Evolutionary conservation across 2,797 vertebrate genomes (phyloP), one percentile per base, ranked within the genome.

Genomic region (Oryzias dopingdopingensis): DNA sequence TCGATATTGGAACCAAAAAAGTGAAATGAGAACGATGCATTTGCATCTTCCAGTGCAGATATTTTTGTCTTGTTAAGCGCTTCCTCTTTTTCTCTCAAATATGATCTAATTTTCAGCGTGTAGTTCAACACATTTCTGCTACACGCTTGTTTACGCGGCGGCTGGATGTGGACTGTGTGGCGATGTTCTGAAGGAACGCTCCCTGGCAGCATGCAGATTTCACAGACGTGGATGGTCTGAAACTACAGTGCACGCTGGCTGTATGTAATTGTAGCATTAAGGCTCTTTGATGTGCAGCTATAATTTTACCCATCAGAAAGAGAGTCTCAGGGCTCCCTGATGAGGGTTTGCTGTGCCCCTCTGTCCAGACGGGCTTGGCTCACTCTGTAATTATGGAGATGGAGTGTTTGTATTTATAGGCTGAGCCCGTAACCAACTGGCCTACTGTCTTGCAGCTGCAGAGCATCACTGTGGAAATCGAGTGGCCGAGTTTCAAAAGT

Each of bases 401-500:
- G 89, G 91, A 88, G 90, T 94, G 95, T 96, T 95, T 95, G 93
- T 94, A 94, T 95, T 95, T 95, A 94, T 94, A 95, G 93, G 87
- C 90, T 90, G 89, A 94, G 91, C 90, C 94, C 94, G 90, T 93
- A 95, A 89, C 83, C 79, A 91, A 84, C 92, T 93, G 93, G 91
- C 92, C 93, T 90, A 81, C 86, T 77, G 52, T 83, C 73, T 77
- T 83, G 85, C 94, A 94, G 93, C 94, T 95, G 94, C 93, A 93
- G 93, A 89, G 83, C 91, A 95, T 94, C 93, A 91, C 80, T 81
- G 84, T 90, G 84, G 89, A 84, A 91, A 91, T 90, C 87, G 91
- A 93, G 90, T 89, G 83, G 68, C 77, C 32, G 42, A 81, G 78
- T 89, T 83, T 82, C 67, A 65, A 66, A 83, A 82, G 32, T 77